Evolutionary conservation across 2,113 vertebrate species (phyloP), one percentile per base, ranked within the genome.

Genomic region (Gallinago paraguaiae): DNA sequence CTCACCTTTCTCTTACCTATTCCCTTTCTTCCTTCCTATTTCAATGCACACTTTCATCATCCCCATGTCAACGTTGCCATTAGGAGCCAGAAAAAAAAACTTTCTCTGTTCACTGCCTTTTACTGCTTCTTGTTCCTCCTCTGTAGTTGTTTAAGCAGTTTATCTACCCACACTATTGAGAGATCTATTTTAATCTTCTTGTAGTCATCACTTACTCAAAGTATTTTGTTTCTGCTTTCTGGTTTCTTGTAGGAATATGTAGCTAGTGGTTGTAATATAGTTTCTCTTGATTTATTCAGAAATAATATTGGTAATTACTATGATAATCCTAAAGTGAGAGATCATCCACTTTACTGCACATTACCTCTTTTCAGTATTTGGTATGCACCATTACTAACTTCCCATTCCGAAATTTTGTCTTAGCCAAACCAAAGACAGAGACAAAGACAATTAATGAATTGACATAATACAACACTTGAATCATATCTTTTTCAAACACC

Each of bases 21-120:
- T 72, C 10, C 43, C 57, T 71, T 88, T 65, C 41, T 59, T 81
- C 27, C 25, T 54, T 63, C 18, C 4, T 46, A 86, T 68, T 71
- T 31, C 31, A 77, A 17, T 45, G 8, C 6, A 69, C 2, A 6
- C 15, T 88, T 74, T 41, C n/a, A 25, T 61, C 22, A 2, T 67
- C 11, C 51, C 23, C 12, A 22, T 57, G 24, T 8, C 41, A 70
- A 17, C 28, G 10, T 22, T 86, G 7, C 10, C 51, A 50, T 0
- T 0, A 69, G 7, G 39, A 86, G 14, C 31, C 31, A 84, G 50
- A 61, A 94, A 37, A 39, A 48, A 39, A 48, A 53, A 10, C 17
- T 6, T 59, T 13, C 2, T 9, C 9, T 37, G 11, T 50, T 88
- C 11, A 33, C 25, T 1, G 2, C 8, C 2, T 1, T 67, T 75